These are phyloP conservation scores for Talpa occidentalis DNA, from an alignment of 2,113 vertebrate genomes.

Conservation along the genomic window DNA sequence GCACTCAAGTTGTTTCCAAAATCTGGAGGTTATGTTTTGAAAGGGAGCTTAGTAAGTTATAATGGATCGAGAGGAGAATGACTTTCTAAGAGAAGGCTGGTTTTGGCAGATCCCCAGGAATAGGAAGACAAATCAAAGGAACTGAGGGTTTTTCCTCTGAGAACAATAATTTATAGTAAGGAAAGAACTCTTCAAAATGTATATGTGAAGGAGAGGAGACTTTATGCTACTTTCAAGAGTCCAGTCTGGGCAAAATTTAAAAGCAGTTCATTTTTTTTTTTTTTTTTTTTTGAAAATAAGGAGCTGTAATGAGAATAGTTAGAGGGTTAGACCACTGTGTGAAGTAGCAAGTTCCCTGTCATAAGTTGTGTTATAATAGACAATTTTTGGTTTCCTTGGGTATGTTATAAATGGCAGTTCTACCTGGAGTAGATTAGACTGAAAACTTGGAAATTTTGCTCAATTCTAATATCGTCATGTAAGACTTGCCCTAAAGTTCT, in stretches of 20 bases:
- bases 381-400: background rate
- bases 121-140: constrained; percentile 14
- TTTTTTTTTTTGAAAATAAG: constrained; percentile 24
- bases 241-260: background rate
- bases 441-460: background rate
- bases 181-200: background rate
- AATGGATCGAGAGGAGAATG: background rate
- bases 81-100: background rate
- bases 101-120: background rate
- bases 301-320: background rate
- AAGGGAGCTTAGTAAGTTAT: background rate
- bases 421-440: background rate
- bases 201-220: background rate
- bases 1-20: too few relatives aligned
- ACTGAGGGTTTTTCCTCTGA: background rate
- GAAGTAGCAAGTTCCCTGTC: background rate
- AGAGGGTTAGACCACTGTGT: background rate
- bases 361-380: background rate
- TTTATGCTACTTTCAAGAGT: background rate
- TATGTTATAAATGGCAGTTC: background rate
- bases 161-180: background rate
- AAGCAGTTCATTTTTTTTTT: background rate
- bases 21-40: too few relatives aligned
- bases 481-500: background rate
- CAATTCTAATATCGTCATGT: background rate